Evolutionary conservation across 2,888 invertebrate species (phyloP), one percentile per base, ranked within the genome.

Genomic region (Parnassius glacialis): DNA sequence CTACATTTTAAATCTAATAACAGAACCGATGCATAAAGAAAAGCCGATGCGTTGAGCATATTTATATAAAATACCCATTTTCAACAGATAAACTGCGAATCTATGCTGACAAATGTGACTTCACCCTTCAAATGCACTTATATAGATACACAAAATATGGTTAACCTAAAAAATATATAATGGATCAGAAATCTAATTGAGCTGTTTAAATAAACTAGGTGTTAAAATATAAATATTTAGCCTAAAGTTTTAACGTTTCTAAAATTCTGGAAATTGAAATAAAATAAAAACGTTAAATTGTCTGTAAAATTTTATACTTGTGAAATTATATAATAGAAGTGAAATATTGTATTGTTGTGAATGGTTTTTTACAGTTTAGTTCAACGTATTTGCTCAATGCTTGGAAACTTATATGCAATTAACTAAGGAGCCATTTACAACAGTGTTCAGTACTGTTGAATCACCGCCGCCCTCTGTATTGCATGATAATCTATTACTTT

Each of bases 281-380:
- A 62, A 54, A 54, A 48, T 48, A 41, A 34, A 52, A 41, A 67
- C 75, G 75, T 81, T 80, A 72, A 78, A 81, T 78, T 73, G 79
- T 83, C 77, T 73, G 75, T 80, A 84, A 76, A 71, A 70, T 84
- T 86, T 86, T 85, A 83, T 85, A 84, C 83, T 81, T 77, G 74
- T 77, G 75, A 78, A 78, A 75, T 59, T 79, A 75, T 77, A 77
- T 77, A 78, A 71, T 70, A 75, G 70, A 70, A 74, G 70, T 67
- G 61, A 70, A 62, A 65, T 74, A 69, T 74, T 73, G 68, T 67
- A 67, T 56, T 70, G 69, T 67, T 71, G 67, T 68, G 62, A 61
- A 70, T 68, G 63, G 55, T 65, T 75, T 74, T 68, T 72, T 67
- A 59, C 34, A 62, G 77, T 80, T 74, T 68, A 70, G 80, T 80